These are phyloP conservation scores for Meteorus cinctellus DNA, from an alignment of 2,888 invertebrate species.

Conservation along the genomic window DNA sequence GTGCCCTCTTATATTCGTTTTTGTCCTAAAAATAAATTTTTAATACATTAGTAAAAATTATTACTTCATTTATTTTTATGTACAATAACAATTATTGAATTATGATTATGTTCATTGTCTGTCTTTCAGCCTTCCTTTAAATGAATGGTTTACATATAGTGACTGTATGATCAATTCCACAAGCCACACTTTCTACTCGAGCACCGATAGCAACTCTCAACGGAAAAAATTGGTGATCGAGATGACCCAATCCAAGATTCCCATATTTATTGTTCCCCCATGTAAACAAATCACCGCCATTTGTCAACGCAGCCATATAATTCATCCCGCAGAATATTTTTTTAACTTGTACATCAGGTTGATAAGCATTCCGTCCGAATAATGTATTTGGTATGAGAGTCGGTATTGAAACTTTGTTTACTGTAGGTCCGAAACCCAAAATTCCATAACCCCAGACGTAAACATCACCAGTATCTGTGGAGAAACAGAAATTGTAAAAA, in stretches of 20 bases:
- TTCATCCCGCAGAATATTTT: conserved; percentile 83
- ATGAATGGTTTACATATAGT: conserved; percentile 84
- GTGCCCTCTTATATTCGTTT: background rate
- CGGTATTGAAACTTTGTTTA: conserved; percentile 80
- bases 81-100: conserved; percentile 1
- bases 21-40: background rate
- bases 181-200: conserved; percentile 81
- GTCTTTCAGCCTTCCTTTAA: conserved; percentile 61
- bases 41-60: background rate
- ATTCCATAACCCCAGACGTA: conserved; percentile 97
- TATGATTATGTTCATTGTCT: background rate
- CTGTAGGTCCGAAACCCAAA: conserved; percentile 90
- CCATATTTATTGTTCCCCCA: conserved; percentile 94
- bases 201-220: conserved; percentile 88
- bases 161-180: conserved; percentile 91
- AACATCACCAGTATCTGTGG: conserved; percentile 85
- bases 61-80: background rate
- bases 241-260: conserved; percentile 87
- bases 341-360: conserved; percentile 77
- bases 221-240: conserved; percentile 91
- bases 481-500: conserved; percentile 16
- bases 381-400: conserved; percentile 84
- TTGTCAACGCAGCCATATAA: conserved; percentile 88
- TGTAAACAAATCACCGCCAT: conserved; percentile 87
- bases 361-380: conserved; percentile 91